These are phyloP conservation scores for Phymanthus crucifer DNA, from an alignment of 92 coral and sea anemone genomes.

Conservation along the genomic window DNA sequence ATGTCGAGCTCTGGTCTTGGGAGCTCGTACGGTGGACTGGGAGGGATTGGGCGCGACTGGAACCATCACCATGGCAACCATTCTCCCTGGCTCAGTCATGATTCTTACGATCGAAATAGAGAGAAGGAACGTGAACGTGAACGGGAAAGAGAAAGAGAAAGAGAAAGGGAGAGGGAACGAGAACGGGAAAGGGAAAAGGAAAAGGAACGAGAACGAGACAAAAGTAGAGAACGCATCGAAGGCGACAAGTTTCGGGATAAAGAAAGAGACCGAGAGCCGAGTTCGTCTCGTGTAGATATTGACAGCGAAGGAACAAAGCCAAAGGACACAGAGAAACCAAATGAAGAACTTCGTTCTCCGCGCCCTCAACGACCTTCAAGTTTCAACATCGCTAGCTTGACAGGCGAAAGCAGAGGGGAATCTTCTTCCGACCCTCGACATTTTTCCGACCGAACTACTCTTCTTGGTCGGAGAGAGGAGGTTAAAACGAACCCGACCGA, in stretches of 20 bases:
- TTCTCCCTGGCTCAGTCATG: slow-evolving; percentile 75
- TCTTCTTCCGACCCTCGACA: slow-evolving; percentile 29
- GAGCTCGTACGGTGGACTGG: slow-evolving; percentile 32
- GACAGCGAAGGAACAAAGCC: slow-evolving; percentile 48
- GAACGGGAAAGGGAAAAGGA: slow-evolving; percentile 61
- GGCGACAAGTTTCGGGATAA: slow-evolving; percentile 11
- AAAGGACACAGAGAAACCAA: slow-evolving; percentile 50
- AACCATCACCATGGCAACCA: slow-evolving; percentile 57
- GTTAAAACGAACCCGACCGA: slow-evolving; percentile 53
- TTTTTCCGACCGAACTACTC: slow-evolving; percentile 16
- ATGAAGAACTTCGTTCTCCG: slow-evolving; percentile 29
- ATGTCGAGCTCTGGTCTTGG: slow-evolving; percentile 41
- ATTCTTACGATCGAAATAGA: slow-evolving; percentile 48
- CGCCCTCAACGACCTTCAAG: slow-evolving; percentile 19
- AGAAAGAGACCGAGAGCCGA: slow-evolving; percentile 45
- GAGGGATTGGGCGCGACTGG: slow-evolving; percentile 67
- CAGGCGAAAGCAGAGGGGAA: slow-evolving; percentile 72
- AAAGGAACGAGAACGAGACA: slow-evolving; percentile 21
- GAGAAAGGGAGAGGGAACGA: slow-evolving; percentile 54
- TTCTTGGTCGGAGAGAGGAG: slow-evolving; percentile 39
- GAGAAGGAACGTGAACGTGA: slow-evolving; percentile 78
- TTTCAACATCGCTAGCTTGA: slow-evolving; percentile 47
- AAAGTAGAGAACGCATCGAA: slow-evolving; percentile 20
- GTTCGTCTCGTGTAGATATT: slow-evolving; percentile 15
- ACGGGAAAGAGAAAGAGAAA: slow-evolving; percentile 46